Conservation (phyloP, 2,113 vertebrate species). For the Morphnarchus princeps region DNA sequence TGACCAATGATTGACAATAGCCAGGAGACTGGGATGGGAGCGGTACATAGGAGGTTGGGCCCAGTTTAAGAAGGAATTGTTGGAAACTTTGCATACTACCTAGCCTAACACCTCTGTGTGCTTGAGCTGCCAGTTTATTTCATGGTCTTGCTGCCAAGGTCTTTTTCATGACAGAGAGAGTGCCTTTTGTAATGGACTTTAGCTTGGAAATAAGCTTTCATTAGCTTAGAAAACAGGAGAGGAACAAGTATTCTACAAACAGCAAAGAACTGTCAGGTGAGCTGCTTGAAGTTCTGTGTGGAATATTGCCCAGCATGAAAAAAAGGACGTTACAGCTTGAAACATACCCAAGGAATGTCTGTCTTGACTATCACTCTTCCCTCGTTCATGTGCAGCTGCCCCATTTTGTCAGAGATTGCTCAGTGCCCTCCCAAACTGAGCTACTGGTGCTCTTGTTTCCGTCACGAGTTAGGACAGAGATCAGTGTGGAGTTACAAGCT, state of each 20-base stretch:
- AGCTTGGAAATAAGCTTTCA: neutral
- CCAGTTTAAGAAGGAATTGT: neutral
- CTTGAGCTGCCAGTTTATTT: neutral
- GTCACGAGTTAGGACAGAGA: accelerated
- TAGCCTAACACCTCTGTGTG: neutral
- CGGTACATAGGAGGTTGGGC: neutral
- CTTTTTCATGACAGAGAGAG: neutral
- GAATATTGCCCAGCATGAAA: neutral
- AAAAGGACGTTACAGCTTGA: neutral
- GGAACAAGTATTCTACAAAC: neutral
- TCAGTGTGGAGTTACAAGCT: neutral
- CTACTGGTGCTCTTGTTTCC: neutral
- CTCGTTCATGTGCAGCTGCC: neutral
- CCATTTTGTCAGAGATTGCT: neutral
- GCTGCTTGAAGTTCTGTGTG: neutral
- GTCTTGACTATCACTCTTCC: neutral
- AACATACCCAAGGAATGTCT: neutral
- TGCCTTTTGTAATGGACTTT: neutral
- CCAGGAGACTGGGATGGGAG: neutral
- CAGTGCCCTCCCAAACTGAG: neutral
- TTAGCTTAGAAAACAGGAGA: neutral
- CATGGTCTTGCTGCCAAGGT: neutral
- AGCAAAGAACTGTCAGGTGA: neutral
- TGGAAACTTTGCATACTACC: neutral
- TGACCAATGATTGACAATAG: neutral